Conservation (phyloP, 2,888 invertebrate species). For the Autographa pulchrina region DNA sequence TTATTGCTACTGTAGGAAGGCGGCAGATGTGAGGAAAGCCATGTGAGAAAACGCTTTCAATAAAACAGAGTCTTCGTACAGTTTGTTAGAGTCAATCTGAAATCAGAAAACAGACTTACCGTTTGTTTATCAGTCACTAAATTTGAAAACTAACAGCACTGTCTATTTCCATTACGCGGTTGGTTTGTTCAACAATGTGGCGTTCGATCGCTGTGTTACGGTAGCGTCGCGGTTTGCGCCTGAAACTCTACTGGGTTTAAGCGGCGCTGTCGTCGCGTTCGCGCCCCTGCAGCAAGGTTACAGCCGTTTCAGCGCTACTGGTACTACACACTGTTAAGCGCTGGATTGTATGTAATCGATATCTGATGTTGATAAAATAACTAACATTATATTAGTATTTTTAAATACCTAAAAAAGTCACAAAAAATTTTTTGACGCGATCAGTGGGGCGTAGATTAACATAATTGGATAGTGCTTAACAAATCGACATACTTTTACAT, state of each 20-base stretch:
- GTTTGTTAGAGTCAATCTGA: not conserved
- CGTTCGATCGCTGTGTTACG: slow-evolving; percentile 51
- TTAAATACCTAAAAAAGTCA: no score
- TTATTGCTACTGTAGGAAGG: not conserved
- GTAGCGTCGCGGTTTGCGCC: slow-evolving; percentile 65
- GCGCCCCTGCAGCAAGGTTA: slow-evolving; percentile 42
- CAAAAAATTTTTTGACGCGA: no score
- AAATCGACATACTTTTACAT: no score
- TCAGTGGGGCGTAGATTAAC: no score
- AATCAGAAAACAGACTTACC: slow-evolving; percentile 61
- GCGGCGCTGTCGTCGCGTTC: slow-evolving; percentile 71
- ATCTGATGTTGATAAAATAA: not conserved
- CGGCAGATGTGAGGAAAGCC: not conserved
- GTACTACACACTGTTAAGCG: slow-evolving; percentile 20
- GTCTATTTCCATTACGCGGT: slow-evolving; percentile 71
- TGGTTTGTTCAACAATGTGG: slow-evolving; percentile 47
- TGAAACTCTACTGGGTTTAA: slow-evolving; percentile 65
- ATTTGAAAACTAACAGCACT: slow-evolving; percentile 62
- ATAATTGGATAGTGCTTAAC: no score
- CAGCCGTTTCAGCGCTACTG: slow-evolving; percentile 62
- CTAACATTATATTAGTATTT: no score
- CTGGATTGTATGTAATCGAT: not conserved
- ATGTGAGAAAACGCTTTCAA: not conserved
- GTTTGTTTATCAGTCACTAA: slow-evolving; percentile 63
- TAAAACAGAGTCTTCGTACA: not conserved